These are phyloP conservation scores for Eugnorisma glareosa DNA, from an alignment of 2,888 invertebrate species.

Conservation along the genomic window DNA sequence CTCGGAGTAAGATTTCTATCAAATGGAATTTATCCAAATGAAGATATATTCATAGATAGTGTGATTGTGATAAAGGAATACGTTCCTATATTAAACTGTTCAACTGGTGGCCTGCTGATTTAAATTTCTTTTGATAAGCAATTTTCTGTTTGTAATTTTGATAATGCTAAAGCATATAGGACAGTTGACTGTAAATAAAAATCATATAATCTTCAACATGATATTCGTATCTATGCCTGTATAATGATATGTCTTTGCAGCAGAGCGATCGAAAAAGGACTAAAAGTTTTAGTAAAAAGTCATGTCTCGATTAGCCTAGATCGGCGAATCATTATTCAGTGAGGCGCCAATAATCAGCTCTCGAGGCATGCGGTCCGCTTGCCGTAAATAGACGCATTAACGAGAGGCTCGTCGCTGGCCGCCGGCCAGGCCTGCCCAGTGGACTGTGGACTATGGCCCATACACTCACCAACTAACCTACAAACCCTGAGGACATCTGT, in stretches of 20 bases:
- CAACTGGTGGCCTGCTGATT: conserved; percentile 19
- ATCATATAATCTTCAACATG: not conserved
- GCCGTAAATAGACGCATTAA: conserved; percentile 79
- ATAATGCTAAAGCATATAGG: not conserved
- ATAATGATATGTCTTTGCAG: conserved; percentile 7
- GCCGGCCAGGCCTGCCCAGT: conserved; percentile 42
- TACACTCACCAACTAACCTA: conserved; percentile 81
- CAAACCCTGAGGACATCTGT: conserved; percentile 76
- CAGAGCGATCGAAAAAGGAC: conserved; percentile 53
- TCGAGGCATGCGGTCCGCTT: conserved; percentile 74
- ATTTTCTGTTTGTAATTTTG: conserved; percentile 15
- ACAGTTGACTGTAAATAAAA: not conserved
- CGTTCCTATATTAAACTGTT: conserved; percentile 18
- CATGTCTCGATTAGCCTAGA: conserved; percentile 83
- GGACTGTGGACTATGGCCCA: conserved; percentile 32
- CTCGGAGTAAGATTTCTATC: conserved; percentile 55
- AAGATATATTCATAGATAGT: conserved; percentile 50
- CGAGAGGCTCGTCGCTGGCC: conserved; percentile 66
- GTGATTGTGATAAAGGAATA: conserved; percentile 7
- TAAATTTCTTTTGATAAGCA: conserved; percentile 8
- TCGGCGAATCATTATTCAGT: conserved; percentile 83
- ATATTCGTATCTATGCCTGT: conserved; percentile 10
- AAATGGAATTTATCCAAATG: conserved; percentile 54
- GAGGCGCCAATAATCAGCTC: conserved; percentile 84
- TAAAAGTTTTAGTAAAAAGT: conserved; percentile 71